Evolutionary conservation across 2,797 vertebrate species (phyloP), one percentile per base, ranked within the genome.

Genomic region (Rhabdomys pumilio): DNA sequence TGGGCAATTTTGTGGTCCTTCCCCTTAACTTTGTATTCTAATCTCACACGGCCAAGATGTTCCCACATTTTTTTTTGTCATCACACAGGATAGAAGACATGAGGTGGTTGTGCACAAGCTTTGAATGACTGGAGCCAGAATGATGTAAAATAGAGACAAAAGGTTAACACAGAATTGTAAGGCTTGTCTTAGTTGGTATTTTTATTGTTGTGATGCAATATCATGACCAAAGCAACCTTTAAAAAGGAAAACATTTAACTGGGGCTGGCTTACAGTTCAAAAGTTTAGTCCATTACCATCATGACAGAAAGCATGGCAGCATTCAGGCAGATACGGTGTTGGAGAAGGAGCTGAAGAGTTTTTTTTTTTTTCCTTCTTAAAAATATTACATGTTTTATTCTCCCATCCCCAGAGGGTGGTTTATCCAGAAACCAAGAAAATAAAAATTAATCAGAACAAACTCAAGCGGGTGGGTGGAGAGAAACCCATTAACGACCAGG

Each of bases 61-160:
- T 81, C 26, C 55, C 44, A 76, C 87, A 73, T 29, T 80, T 2
- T 17, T 15, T 5, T 50, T 59, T 69, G 15, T 75, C 65, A 91
- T 5, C 72, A 26, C 17, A 76, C 34, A 38, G 57, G 47, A 80
- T 6, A 86, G 34, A 86, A 59, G 14, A 59, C 9, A n/a, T n/a
- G 9, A 80, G 77, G 61, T 24, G 10, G 19, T 63, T 86, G 34
- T 31, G 3, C 34, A 65, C 73, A 76, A 93, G 34, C 26, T 22
- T 79, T 59, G n/a, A 0, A 65, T 72, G 83, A 44, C 1, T 13
- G 26, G 55, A 94, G 29, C 77, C 79, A 80, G 57, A 63, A 29
- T 77, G 8, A 14, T 72, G 34, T 86, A 73, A 90, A 79, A 59
- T 22, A 96, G 76, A 91, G 93, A 95, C 53, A 34, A 83, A 73